These are phyloP conservation scores for Phalacrocorax carbo DNA, from an alignment of 2,113 vertebrate genomes.

Conservation along the genomic window DNA sequence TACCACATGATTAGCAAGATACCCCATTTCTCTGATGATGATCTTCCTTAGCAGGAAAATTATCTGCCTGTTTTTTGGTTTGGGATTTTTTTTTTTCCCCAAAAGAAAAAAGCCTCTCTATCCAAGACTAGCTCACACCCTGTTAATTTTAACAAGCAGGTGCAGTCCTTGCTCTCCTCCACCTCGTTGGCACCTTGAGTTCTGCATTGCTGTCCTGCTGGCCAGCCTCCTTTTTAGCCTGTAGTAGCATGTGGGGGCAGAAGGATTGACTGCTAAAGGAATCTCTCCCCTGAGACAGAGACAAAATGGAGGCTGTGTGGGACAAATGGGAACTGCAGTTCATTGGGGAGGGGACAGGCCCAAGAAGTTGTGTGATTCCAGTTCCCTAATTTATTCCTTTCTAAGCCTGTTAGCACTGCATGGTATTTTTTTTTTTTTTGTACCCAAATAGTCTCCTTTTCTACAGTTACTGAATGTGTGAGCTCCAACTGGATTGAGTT, in stretches of 20 bases:
- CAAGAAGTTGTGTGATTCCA: background rate
- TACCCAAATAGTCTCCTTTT: background rate
- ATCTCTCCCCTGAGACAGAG: background rate
- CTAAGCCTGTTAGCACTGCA: background rate
- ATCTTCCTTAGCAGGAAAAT: background rate
- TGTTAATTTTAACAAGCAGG: background rate
- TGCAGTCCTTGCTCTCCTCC: background rate
- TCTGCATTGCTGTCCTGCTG: background rate
- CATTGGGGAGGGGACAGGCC: background rate
- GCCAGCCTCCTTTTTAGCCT: background rate
- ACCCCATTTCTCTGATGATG: background rate
- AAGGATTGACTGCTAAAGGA: background rate
- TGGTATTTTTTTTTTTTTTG: background rate
- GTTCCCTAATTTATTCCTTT: background rate
- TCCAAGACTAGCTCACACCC: background rate
- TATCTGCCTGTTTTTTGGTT: background rate
- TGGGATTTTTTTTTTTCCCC: no score
- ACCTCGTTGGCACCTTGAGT: background rate
- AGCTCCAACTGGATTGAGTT: slow-evolving; percentile 40
- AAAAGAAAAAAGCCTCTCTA: background rate
- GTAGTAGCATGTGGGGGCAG: background rate
- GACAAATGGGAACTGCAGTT: background rate
- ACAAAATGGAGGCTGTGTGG: background rate
- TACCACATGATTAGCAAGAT: background rate
- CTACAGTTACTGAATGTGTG: background rate